A percentile compares a stretch with the other conserved stretches of the same genome.
Evolutionary conservation across 2,888 invertebrate genomes (phyloP).

Genomic region (Cylindroiulus punctatus): DNA sequence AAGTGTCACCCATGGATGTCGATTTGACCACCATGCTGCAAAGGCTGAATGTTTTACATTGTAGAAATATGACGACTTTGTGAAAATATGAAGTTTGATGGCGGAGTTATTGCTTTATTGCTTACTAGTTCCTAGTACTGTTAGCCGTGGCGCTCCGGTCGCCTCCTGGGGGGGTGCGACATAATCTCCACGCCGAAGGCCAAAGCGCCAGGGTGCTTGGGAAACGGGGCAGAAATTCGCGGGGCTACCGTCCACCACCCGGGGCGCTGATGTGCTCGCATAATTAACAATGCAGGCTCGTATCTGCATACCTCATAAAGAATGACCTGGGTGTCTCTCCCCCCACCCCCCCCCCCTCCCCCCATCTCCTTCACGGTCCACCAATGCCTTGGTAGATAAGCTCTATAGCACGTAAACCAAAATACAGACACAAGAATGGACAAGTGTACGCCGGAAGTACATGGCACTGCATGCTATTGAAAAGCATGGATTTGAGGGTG

Average conservation of each 20-base stretch:
- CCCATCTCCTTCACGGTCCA: background rate
- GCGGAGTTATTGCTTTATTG: too few relatives aligned
- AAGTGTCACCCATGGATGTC: too few relatives aligned
- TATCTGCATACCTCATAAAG: conserved; percentile 23
- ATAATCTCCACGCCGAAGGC: background rate
- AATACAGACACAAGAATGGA: too few relatives aligned
- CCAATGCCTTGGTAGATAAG: background rate
- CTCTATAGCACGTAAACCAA: background rate
- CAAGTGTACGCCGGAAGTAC: too few relatives aligned
- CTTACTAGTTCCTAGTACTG: too few relatives aligned
- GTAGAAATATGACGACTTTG: too few relatives aligned
- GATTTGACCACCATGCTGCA: too few relatives aligned
- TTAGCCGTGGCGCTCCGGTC: background rate
- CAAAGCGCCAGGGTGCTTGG: background rate
- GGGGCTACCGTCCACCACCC: conserved; percentile 23
- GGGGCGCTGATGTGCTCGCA: background rate
- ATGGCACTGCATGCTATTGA: too few relatives aligned
- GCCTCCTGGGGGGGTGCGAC: background rate
- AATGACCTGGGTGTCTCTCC: background rate
- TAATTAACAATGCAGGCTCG: conserved; percentile 13
- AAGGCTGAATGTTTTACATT: too few relatives aligned
- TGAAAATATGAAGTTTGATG: too few relatives aligned
- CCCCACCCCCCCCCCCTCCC: background rate
- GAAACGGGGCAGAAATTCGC: conserved; percentile 15
- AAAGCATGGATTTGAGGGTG: too few relatives aligned